Conservation (phyloP, 2,797 vertebrate genomes). For the Gadopsis bispinosus region DNA sequence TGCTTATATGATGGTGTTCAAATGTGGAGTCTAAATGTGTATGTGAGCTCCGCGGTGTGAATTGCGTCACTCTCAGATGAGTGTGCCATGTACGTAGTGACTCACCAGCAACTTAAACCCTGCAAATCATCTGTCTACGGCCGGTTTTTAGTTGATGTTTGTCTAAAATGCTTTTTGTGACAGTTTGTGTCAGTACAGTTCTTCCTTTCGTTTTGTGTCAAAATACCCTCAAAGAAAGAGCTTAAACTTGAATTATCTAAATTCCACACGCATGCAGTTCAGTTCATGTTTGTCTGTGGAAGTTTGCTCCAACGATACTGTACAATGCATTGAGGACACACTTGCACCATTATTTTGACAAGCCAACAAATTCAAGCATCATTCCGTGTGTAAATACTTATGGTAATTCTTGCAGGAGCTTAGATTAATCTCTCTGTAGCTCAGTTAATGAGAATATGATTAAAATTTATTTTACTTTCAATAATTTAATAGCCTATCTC, state of each 20-base stretch:
- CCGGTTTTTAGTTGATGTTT: not conserved
- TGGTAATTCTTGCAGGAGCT: not conserved
- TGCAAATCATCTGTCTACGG: slow-evolving; percentile 12
- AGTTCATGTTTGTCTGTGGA: not conserved
- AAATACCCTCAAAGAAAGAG: not conserved
- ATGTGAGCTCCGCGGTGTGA: slow-evolving; percentile 23
- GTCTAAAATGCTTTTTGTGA: slow-evolving; percentile 1
- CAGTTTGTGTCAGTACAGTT: not conserved
- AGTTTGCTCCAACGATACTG: not conserved
- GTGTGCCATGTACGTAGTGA: not conserved
- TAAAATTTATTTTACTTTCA: not conserved
- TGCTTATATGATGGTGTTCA: slow-evolving; percentile 34
- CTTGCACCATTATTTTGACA: slow-evolving; percentile 9
- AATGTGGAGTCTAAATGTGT: slow-evolving; percentile 20
- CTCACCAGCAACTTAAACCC: slow-evolving; percentile 8
- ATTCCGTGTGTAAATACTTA: not conserved
- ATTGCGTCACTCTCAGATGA: slow-evolving; percentile 36
- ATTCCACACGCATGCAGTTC: not conserved
- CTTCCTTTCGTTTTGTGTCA: not conserved
- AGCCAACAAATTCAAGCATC: not conserved
- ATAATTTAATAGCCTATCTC: slow-evolving; percentile 1
- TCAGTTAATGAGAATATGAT: slow-evolving; percentile 4
- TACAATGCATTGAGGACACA: not conserved
- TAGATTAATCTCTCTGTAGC: not conserved
- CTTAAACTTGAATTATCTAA: slow-evolving; percentile 3